These are phyloP conservation scores for Cyprinus carpio DNA, from an alignment of 2,113 vertebrate species.

Conservation along the genomic window DNA sequence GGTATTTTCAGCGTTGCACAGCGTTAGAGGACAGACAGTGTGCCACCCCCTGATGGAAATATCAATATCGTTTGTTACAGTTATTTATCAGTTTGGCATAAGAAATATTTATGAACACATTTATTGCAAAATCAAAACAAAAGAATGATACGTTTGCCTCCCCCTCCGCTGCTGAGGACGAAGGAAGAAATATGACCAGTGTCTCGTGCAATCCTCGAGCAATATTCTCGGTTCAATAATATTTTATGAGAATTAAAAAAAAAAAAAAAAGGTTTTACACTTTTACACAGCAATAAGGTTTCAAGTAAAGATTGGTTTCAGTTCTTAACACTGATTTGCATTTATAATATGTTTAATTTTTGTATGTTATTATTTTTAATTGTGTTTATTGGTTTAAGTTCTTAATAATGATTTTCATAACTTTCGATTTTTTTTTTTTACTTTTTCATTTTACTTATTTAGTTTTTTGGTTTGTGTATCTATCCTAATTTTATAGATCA, in stretches of 20 bases:
- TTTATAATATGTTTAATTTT: no score
- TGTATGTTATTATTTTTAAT: no score
- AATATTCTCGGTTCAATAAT: conserved; percentile 5
- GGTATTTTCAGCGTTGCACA: no score
- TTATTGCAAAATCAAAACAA: not conserved
- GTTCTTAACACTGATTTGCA: not conserved
- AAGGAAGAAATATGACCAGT: conserved; percentile 1
- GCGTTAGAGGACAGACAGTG: not conserved
- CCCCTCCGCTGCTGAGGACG: not conserved
- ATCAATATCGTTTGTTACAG: not conserved
- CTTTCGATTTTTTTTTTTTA: not conserved
- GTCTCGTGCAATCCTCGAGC: conserved; percentile 48
- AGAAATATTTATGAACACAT: not conserved
- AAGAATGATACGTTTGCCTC: no score
- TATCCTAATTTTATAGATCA: not conserved
- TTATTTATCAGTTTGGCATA: not conserved
- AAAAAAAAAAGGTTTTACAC: not conserved
- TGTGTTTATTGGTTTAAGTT: no score
- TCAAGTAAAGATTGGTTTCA: not conserved
- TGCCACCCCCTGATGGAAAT: not conserved
- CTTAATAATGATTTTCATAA: no score
- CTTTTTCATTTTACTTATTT: not conserved
- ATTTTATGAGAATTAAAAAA: not conserved
- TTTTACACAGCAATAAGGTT: not conserved
- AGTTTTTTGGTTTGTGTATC: not conserved